phyloP scores from a whole-genome alignment of 2,888 invertebrate genomes.

The Lithophane leautieri region DNA sequence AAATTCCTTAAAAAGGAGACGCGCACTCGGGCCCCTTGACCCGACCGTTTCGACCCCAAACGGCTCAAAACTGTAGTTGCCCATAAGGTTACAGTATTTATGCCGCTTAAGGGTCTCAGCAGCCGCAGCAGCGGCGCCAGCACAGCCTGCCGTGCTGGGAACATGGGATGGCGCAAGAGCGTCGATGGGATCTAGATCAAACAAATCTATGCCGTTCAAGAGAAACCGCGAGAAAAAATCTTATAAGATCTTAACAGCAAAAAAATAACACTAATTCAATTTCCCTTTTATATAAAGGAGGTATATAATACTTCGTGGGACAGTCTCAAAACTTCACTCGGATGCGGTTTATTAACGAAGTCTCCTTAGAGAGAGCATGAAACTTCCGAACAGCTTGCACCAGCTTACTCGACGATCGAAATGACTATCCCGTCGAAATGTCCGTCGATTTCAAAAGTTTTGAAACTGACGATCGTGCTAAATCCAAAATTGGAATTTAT shows the following conservation, averaged over 20 bases:
- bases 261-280: slow-evolving; percentile 37
- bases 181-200: slow-evolving; percentile 44
- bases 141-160: no score
- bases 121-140: no score
- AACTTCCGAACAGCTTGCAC: slow-evolving; percentile 67
- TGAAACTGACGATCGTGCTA: slow-evolving; percentile 62
- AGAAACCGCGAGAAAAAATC: slow-evolving; percentile 40
- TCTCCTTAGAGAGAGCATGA: slow-evolving; percentile 60
- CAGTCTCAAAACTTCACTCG: slow-evolving; percentile 57
- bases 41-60: no score
- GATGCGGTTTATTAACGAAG: slow-evolving; percentile 69
- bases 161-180: no score
- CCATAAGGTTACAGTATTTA: no score
- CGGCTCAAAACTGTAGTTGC: no score
- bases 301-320: slow-evolving; percentile 31
- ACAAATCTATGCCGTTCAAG: slow-evolving; percentile 3
- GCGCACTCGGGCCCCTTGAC: no score
- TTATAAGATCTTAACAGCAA: slow-evolving; percentile 5
- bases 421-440: slow-evolving; percentile 64
- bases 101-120: no score
- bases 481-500: slow-evolving; percentile 66
- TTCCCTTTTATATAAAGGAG: slow-evolving; percentile 38
- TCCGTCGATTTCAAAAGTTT: slow-evolving; percentile 66
- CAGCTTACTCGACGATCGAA: slow-evolving; percentile 65
- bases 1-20: no score